Conservation (phyloP, 2,113 vertebrate genomes). For the Nesogale talazaci region DNA sequence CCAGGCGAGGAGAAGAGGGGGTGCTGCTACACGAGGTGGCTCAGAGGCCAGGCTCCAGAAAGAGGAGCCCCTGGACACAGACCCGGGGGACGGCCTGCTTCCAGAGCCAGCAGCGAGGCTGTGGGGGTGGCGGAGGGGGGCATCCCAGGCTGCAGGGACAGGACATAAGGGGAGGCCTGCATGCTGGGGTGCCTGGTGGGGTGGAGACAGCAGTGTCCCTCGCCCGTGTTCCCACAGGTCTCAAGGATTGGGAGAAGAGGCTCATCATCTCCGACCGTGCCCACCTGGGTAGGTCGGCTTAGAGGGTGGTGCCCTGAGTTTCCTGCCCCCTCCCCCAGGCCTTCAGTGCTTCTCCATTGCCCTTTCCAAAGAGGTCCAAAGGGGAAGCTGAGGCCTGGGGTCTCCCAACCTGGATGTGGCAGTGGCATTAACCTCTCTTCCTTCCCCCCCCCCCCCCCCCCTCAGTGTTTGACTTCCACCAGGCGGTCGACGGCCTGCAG, state of each 20-base stretch:
- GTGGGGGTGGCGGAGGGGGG: rapidly evolving
- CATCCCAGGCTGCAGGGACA: neutral
- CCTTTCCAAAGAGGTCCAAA: too few species aligned
- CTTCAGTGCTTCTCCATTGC: too few species aligned
- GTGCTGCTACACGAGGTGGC: too few species aligned
- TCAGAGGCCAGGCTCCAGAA: rapidly evolving
- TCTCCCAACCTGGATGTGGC: too few species aligned
- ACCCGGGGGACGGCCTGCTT: neutral
- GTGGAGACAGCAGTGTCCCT: neutral
- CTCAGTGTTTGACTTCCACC: conserved; percentile 98
- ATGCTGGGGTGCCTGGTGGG: neutral
- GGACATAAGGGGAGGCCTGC: neutral
- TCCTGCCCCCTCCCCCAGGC: too few species aligned
- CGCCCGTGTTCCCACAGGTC: conserved; percentile 85
- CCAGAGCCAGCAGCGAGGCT: too few species aligned
- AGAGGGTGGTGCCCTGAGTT: too few species aligned
- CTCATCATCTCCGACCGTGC: conserved; percentile 97
- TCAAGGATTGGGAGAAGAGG: conserved; percentile 98
- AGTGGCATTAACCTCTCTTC: neutral
- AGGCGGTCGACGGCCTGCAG: conserved; percentile 97
- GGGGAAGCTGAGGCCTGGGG: too few species aligned
- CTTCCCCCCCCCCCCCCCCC: neutral
- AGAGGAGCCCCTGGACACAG: neutral
- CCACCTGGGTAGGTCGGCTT: conserved; percentile 91
- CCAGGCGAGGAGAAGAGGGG: too few species aligned